These are phyloP conservation scores for Xestia ashworthii DNA, from an alignment of 2,888 invertebrate genomes.

Conservation along the genomic window DNA sequence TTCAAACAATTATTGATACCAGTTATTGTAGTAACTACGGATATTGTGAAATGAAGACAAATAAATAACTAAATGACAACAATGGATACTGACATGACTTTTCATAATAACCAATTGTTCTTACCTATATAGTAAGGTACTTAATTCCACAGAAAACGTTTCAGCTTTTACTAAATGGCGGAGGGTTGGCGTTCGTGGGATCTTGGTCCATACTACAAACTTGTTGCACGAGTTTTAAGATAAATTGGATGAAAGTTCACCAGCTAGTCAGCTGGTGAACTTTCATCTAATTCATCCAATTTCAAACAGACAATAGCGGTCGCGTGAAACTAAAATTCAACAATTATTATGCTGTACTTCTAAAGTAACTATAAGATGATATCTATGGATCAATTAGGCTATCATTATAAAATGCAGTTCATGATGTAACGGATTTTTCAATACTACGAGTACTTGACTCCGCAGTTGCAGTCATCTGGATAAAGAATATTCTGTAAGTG, in stretches of 20 bases:
- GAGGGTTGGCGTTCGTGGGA: neutral
- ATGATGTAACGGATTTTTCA: neutral
- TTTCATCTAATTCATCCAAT: too few species aligned
- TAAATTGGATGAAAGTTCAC: neutral
- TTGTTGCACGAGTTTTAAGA: neutral
- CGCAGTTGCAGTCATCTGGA: constrained; percentile 59
- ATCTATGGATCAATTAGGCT: neutral
- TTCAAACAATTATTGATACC: too few species aligned
- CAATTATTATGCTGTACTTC: neutral
- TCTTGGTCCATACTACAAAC: neutral
- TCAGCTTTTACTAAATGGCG: neutral
- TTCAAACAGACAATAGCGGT: neutral
- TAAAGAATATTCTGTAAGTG: constrained; percentile 82
- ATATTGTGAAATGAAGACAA: neutral
- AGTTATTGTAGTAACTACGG: neutral
- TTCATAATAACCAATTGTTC: neutral
- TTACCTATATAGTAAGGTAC: neutral
- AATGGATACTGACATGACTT: neutral
- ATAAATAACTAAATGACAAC: neutral
- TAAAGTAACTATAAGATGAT: neutral
- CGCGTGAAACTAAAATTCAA: constrained; percentile 2
- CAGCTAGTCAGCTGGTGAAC: neutral
- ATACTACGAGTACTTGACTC: constrained; percentile 29
- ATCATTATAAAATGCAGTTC: neutral
- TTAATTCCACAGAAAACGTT: neutral